A percentile compares a stretch with the other conserved stretches of the same genome.
Conservation (phyloP, 1,140 invertebrate species). For the Dreissena polymorpha region DNA sequence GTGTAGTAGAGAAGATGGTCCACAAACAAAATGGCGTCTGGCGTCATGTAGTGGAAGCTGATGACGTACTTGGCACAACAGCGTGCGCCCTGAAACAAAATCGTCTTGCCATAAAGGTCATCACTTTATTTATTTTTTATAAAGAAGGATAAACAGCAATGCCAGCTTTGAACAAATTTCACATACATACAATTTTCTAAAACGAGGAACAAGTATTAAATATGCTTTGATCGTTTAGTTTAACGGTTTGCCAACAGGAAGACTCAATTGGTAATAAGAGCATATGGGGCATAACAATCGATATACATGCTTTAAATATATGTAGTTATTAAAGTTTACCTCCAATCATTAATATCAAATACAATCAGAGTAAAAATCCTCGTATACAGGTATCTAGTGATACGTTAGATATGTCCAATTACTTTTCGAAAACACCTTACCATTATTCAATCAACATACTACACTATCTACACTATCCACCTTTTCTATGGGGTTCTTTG, state of each 20-base stretch:
- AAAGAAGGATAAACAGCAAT: background rate
- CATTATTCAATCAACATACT: too few relatives aligned
- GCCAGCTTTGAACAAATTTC: background rate
- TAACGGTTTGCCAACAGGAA: too few relatives aligned
- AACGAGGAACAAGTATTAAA: background rate
- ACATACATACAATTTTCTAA: background rate
- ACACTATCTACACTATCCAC: background rate
- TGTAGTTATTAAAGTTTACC: too few relatives aligned
- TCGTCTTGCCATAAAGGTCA: background rate
- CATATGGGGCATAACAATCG: too few relatives aligned
- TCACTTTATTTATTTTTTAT: background rate
- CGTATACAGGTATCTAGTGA: too few relatives aligned
- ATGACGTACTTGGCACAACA: slow-evolving; percentile 97
- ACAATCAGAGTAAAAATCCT: too few relatives aligned
- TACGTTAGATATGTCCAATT: too few relatives aligned
- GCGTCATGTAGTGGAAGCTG: slow-evolving; percentile 96
- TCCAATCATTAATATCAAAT: too few relatives aligned
- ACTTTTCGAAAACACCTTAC: too few relatives aligned
- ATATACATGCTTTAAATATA: too few relatives aligned
- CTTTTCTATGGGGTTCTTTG: slow-evolving; percentile 21
- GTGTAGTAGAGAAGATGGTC: slow-evolving; percentile 65
- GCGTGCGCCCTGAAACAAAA: slow-evolving; percentile 86
- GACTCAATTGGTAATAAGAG: too few relatives aligned
- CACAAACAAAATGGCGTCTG: slow-evolving; percentile 82
- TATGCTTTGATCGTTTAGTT: background rate